Base-by-base conservation (phyloP, 2,797 vertebrate genomes). In the Acanthiza pusilla region DNA sequence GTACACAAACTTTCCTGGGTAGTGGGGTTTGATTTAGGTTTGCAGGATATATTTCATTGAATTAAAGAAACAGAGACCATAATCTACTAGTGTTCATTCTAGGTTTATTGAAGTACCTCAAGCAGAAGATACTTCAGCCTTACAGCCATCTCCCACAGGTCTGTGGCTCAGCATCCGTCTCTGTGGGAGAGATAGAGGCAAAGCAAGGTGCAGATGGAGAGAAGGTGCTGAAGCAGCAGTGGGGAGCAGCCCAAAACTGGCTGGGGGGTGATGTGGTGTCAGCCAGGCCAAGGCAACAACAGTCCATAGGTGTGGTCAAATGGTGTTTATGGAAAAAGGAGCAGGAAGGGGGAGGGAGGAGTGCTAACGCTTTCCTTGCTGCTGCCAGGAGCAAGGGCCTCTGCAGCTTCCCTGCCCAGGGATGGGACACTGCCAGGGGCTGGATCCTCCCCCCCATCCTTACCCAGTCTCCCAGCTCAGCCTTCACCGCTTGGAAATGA, bases 291-390 rank as follows among this genome's bases (percentile, higher is more conserved):
- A 2, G 7, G 48, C 13, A 45, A 53, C 67, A 57, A 16, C 25
- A 43, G 48, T 63, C 50, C 0, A 0, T 12, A 13, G 1, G 1
- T 50, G 60, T 4, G 10, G 50, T 23, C 68, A 43, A 62, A 50
- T 40, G 45, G 13, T 1, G 4, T 61, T 57, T 26, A 25, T 65
- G 83, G 73, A 72, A 93, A 66, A 78, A 77, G 25, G 42, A 72
- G 62, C 1, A 6, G 54, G 74, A 93, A 83, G 65, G 42, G 42
- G 45, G 83, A 79, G 48, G 85, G 40, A 67, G 61, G 23, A 90
- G n/a, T 7, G 6, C 47, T 86, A 53, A 72, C 0, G 0, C 45
- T 87, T 86, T 66, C 70, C 58, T 58, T 84, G 40, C 73, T 0
- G 2, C 58, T 81, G 54, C 77, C 2, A 13, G 47, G 38, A 92